Evolutionary conservation across 2,797 vertebrate species (phyloP), one percentile per base, ranked within the genome.

Genomic region (Nyctibius grandis): DNA sequence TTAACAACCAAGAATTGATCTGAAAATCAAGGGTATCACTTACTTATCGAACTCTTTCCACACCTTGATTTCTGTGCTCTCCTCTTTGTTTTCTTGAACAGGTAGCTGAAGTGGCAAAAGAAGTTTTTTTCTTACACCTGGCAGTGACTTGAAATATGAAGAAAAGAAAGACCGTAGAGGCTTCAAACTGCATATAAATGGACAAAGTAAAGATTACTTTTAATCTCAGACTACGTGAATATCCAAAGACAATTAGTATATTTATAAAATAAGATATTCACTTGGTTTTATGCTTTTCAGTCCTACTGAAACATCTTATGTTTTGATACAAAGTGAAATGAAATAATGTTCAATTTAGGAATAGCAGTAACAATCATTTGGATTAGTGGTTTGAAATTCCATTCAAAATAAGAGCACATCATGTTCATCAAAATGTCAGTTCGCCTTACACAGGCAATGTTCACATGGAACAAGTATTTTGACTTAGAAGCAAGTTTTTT

Each of bases 121-220:
- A 3, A 87, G 84, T 60, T 97, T 98, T 74, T 98, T 98, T 89
- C 98, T 98, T 8, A 99, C 98, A 6, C 98, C 98, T 1, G 99
- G 98, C 63, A 99, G 91, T 4, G 98, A 98, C 97, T 98, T 98
- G 88, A 99, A 92, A 74, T 98, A 98, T 0, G 99, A 99, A 69
- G 99, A 98, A 97, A 99, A 99, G 97, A 99, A 99, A 75, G 99
- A 99, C 4, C 99, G 98, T 11, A 99, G 97, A 47, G 97, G 98
- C 97, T 99, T 99, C 95, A 98, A 95, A 9, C 99, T 99, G 98
- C 44, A 42, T 9, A 40, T 38, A 89, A 76, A 93, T 19, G 67
- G 70, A 93, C 63, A 88, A 63, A 84, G 44, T 11, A 79, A 69
- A 44, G 51, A 64, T 72, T 21, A 70, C 9, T 82, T 82, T 59